Conservation (phyloP, 2,797 vertebrate genomes). For the Lacerta agilis region DNA sequence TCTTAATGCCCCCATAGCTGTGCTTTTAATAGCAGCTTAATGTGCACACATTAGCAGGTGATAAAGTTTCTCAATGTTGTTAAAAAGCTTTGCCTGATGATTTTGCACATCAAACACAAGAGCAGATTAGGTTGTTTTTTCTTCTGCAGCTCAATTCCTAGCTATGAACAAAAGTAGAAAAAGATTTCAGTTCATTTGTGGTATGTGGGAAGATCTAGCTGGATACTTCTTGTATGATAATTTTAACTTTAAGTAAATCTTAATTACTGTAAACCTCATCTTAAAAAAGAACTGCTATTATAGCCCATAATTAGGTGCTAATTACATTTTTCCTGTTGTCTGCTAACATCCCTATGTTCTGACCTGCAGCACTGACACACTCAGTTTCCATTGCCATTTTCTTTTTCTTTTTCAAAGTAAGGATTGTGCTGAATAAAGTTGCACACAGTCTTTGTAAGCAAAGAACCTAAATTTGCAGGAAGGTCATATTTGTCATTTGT, state of each 20-base stretch:
- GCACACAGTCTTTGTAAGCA: background rate
- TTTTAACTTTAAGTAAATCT: background rate
- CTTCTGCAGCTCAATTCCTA: background rate
- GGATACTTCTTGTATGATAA: conserved; percentile 31
- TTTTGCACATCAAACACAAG: background rate
- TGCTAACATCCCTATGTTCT: background rate
- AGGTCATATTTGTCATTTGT: background rate
- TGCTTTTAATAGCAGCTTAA: background rate
- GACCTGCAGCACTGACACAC: fast-evolving
- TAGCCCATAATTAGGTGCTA: background rate
- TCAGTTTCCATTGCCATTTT: fast-evolving
- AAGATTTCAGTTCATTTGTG: background rate
- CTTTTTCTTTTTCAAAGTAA: background rate
- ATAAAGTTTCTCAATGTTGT: background rate
- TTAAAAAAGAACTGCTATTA: background rate
- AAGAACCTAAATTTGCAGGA: background rate
- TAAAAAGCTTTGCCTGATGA: background rate
- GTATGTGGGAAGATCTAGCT: background rate
- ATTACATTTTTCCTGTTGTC: background rate
- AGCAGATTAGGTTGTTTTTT: background rate
- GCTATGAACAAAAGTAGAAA: background rate
- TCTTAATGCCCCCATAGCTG: background rate
- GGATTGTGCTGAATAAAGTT: background rate
- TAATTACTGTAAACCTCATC: background rate
- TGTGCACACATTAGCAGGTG: background rate